Percentiles rank a stretch among this genome's conserved stretches.
These are phyloP conservation scores for Malacoraja senta DNA, from an alignment of 2,797 vertebrate species.

Conservation along the genomic window DNA sequence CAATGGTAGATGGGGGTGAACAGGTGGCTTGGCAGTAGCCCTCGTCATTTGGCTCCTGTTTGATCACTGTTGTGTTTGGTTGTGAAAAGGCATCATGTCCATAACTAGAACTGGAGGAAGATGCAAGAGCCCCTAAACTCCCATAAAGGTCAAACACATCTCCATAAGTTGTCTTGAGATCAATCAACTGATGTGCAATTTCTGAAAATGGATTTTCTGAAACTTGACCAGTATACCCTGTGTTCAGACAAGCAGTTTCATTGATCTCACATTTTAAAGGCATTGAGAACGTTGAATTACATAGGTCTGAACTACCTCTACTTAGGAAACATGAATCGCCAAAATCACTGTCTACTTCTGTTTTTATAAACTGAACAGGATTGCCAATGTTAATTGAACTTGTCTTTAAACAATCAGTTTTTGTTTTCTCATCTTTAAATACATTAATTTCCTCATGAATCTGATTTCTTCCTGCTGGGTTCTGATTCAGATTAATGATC, in stretches of 20 bases:
- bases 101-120: slow-evolving; percentile 80
- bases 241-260: slow-evolving; percentile 82
- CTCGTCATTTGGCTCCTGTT: slow-evolving; percentile 86
- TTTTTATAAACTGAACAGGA: slow-evolving; percentile 77
- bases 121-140: slow-evolving; percentile 91
- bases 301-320: slow-evolving; percentile 64
- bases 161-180: slow-evolving; percentile 66
- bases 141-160: slow-evolving; percentile 96
- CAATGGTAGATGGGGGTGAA: slow-evolving; percentile 85
- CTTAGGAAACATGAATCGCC: slow-evolving; percentile 81
- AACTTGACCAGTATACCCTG: slow-evolving; percentile 71
- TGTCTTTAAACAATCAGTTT: slow-evolving; percentile 69
- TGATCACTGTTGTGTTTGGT: slow-evolving; percentile 82
- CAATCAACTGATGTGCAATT: slow-evolving; percentile 93
- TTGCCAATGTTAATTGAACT: slow-evolving; percentile 79
- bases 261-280: slow-evolving; percentile 87
- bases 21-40: slow-evolving; percentile 89
- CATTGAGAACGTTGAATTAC: slow-evolving; percentile 71
- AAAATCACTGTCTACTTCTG: slow-evolving; percentile 82
- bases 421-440: slow-evolving; percentile 85
- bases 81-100: slow-evolving; percentile 81
- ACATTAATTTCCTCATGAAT: slow-evolving; percentile 79
- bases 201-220: slow-evolving; percentile 80
- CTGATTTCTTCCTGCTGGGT: slow-evolving; percentile 73
- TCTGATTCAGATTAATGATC: slow-evolving; percentile 72